A percentile compares a stretch with the other conserved stretches of the same genome.
Evolutionary conservation across 2,888 invertebrate genomes (phyloP).

Genomic region (Fragum whitleyi): DNA sequence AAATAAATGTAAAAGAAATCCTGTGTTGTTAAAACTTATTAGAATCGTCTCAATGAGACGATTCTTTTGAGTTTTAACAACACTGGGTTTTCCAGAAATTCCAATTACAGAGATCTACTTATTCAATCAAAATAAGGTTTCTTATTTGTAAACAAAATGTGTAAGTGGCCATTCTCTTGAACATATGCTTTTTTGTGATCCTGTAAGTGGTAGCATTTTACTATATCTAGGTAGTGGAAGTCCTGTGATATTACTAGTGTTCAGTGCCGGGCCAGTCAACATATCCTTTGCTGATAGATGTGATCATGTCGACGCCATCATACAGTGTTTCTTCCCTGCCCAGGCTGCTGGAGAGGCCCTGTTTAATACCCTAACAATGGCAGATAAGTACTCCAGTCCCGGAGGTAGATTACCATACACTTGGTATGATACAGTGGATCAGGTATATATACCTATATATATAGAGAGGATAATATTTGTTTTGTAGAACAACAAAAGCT

Average conservation of each 20-base stretch:
- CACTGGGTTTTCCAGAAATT: no score
- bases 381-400: constrained; percentile 68
- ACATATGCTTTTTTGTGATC: no score
- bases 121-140: no score
- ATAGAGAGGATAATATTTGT: neutral
- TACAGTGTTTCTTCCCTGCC: constrained; percentile 82
- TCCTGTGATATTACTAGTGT: constrained; percentile 75
- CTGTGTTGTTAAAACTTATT: no score
- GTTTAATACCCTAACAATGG: constrained; percentile 70
- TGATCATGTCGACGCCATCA: constrained; percentile 72
- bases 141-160: no score
- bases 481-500: no score
- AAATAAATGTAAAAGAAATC: no score
- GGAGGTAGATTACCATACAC: constrained; percentile 82
- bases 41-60: no score
- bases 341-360: constrained; percentile 82
- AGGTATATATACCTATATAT: constrained; percentile 60
- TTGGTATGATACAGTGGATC: constrained; percentile 77
- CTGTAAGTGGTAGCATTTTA: no score
- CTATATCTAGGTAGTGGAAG: constrained; percentile 45
- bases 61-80: no score
- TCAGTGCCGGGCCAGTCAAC: constrained; percentile 82
- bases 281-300: constrained; percentile 75
- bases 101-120: no score
- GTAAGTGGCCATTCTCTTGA: no score